Conservation (phyloP, 2,113 vertebrate genomes). For the Bubalus kerabau region DNA sequence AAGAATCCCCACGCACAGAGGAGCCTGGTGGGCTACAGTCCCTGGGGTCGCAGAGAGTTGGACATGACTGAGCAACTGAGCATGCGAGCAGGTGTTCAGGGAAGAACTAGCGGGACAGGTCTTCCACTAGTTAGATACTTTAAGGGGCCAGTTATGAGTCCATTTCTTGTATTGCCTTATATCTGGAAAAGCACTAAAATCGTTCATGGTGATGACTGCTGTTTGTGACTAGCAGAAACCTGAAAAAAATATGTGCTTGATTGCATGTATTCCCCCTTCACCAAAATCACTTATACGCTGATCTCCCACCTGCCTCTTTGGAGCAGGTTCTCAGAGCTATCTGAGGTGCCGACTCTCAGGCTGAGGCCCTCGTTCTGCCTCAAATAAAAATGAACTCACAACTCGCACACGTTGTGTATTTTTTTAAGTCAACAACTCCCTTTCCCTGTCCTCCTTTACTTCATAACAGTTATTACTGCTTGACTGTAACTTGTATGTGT, state of each 20-base stretch:
- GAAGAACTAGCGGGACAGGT: neutral
- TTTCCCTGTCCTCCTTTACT: neutral
- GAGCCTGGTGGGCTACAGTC: neutral
- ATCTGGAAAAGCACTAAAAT: neutral
- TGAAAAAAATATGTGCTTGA: neutral
- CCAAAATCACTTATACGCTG: neutral
- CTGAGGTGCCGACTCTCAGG: neutral
- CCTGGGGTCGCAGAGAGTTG: neutral
- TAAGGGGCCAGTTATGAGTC: neutral
- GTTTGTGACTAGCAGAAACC: neutral
- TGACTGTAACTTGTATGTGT: neutral
- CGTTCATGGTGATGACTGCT: neutral
- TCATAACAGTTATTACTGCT: neutral
- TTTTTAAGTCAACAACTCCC: neutral
- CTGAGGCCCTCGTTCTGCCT: neutral
- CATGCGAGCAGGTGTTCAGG: neutral
- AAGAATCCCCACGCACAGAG: neutral
- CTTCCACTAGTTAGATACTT: neutral
- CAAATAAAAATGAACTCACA: neutral
- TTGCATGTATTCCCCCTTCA: neutral
- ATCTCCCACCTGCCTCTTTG: neutral
- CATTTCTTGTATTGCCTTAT: neutral
- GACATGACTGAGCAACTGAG: neutral
- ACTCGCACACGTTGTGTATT: neutral
- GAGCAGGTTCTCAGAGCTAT: neutral